Evolutionary conservation across 2,797 vertebrate species (phyloP).

Genomic region (Acanthornis magna): DNA sequence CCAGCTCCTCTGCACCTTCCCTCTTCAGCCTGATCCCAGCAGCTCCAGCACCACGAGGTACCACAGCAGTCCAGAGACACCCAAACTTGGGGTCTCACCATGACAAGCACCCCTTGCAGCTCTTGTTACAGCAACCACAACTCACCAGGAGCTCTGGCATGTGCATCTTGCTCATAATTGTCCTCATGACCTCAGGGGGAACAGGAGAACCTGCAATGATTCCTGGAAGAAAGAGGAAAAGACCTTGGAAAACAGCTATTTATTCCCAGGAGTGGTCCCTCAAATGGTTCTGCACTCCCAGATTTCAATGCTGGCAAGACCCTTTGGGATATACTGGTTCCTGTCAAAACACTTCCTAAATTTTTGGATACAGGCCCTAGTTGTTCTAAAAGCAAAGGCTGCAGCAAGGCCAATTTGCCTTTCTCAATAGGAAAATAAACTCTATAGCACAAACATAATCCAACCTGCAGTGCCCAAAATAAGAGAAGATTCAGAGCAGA

Average conservation of each 20-base stretch:
- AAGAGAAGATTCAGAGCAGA: neutral
- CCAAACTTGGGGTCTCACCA: neutral
- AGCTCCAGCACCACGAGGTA: neutral
- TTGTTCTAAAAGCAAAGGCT: neutral
- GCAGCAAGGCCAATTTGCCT: neutral
- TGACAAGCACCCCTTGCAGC: neutral
- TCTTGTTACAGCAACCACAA: neutral
- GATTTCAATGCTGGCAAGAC: neutral
- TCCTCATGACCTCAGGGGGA: slow-evolving; percentile 81
- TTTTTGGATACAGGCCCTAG: neutral
- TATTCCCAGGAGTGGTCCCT: neutral
- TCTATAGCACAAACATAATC: neutral
- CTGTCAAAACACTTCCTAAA: neutral
- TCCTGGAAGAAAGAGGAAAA: slow-evolving; percentile 70
- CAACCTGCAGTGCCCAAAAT: neutral
- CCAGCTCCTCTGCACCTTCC: neutral
- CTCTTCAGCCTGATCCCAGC: neutral
- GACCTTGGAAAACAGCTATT: neutral
- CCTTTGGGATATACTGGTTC: neutral
- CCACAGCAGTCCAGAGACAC: neutral
- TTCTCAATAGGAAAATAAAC: neutral
- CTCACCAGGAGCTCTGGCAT: slow-evolving; percentile 82
- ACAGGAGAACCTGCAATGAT: slow-evolving; percentile 84
- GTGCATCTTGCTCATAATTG: slow-evolving; percentile 73
- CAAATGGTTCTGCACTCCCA: neutral